Evolutionary conservation across 2,113 vertebrate genomes (phyloP), one percentile per base, ranked within the genome.

Genomic region (Pangasianodon gigas): DNA sequence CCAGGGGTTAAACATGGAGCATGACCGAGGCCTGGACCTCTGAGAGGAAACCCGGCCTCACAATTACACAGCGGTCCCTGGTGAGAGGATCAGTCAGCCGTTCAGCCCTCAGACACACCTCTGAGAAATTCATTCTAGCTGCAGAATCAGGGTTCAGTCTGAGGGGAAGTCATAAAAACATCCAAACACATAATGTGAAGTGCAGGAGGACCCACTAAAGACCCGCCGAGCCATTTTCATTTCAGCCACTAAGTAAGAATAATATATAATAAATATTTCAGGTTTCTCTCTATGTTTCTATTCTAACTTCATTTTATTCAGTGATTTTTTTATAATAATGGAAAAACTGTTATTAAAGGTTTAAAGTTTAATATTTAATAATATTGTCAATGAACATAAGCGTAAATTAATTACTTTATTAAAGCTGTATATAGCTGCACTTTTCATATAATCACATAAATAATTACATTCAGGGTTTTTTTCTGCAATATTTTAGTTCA

Each of bases 121-220:
- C 77, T 44, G 29, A 79, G 82, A 84, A 51, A 88, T 89, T 86
- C 67, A 91, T 90, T 86, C 77, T 84, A 32, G 71, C 83, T 56
- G 21, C 9, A 24, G 1, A 54, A 41, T 90, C 84, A 69, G 89
- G 89, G 51, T 19, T 67, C 58, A 6, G 16, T 67, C 87, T 67
- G 89, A 84, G 71, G 29, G 75, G 48, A 65, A 69, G 67, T 88
- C 85, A 85, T 88, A 89, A 80, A 87, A 91, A 86, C 37, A 16
- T n/a, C 41, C 65, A 82, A n/a, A 75, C 84, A 32, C 80, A 86
- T 83, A 37, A 90, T 84, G 84, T 54, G 26, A 89, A 89, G 90
- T 75, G 65, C 81, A 67, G 44, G 26, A 86, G 24, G 56, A 84
- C 54, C 1, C 6, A 37, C 62, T 77, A 77, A 75, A 80, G 26